Percentiles rank a stretch among this genome's conserved stretches.
phyloP scores from a whole-genome alignment of 2,888 invertebrate species.

The Mylabris sibirica region DNA sequence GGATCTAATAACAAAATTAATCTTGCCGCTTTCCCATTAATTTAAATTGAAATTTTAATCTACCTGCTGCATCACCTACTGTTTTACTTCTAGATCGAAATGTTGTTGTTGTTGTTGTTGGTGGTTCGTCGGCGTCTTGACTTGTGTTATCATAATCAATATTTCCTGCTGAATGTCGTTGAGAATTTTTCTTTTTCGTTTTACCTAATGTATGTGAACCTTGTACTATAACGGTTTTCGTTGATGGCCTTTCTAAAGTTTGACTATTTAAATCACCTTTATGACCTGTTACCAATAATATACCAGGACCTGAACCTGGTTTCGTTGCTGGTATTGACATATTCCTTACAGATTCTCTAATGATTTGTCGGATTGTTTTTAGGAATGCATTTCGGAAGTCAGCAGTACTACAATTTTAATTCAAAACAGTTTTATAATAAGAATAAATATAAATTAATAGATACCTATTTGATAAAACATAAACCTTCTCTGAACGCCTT shows the following conservation, averaged over 20 bases:
- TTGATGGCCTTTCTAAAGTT: conserved; percentile 68
- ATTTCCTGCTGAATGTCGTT: conserved; percentile 83
- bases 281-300: conserved; percentile 58
- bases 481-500: conserved; percentile 93
- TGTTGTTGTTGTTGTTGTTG: conserved; percentile 60
- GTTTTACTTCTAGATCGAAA: conserved; percentile 91
- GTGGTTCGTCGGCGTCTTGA: conserved; percentile 74
- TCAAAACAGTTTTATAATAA: conserved; percentile 1
- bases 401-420: conserved; percentile 74
- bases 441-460: conserved; percentile 22
- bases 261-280: conserved; percentile 63
- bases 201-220: conserved; percentile 82
- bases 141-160: conserved; percentile 85
- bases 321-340: conserved; percentile 91
- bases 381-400: conserved; percentile 97
- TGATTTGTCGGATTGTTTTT: conserved; percentile 96
- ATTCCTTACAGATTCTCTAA: conserved; percentile 94
- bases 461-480: conserved; percentile 94
- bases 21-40: neutral
- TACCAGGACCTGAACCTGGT: conserved; percentile 65
- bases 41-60: conserved; percentile 35
- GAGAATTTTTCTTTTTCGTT: conserved; percentile 79
- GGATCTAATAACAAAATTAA: conserved; percentile 44
- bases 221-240: conserved; percentile 66
- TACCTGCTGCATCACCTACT: conserved; percentile 84